These are phyloP conservation scores for Phalloptychus januarius DNA, from an alignment of 2,797 vertebrate genomes.

Conservation along the genomic window DNA sequence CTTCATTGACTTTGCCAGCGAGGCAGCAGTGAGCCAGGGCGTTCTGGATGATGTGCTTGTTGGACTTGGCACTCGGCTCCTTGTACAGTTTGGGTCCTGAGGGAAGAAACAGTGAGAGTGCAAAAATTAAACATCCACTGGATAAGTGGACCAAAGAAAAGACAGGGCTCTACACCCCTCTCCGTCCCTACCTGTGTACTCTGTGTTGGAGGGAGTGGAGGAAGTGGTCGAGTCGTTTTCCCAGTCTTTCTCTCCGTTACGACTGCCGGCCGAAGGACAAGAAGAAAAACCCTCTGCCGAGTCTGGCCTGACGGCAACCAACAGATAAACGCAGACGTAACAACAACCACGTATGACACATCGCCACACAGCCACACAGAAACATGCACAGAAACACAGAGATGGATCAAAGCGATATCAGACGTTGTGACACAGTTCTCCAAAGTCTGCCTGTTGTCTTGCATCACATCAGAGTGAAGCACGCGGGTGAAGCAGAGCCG, in stretches of 20 bases:
- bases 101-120: slow-evolving; percentile 12
- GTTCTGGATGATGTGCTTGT: slow-evolving; percentile 99
- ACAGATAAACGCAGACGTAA: slow-evolving; percentile 35
- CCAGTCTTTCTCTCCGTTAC: slow-evolving; percentile 97
- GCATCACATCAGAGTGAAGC: slow-evolving; percentile 46
- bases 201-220: slow-evolving; percentile 93
- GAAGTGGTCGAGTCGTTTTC: slow-evolving; percentile 96
- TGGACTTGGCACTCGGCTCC: slow-evolving; percentile 98
- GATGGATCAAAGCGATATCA: slow-evolving; percentile 60
- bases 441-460: slow-evolving; percentile 52
- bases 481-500: slow-evolving; percentile 35
- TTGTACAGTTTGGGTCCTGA: slow-evolving; percentile 97
- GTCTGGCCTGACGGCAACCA: slow-evolving; percentile 84
- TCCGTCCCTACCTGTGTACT: slow-evolving; percentile 89
- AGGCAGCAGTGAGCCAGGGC: slow-evolving; percentile 96
- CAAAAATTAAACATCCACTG: slow-evolving; percentile 1
- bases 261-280: slow-evolving; percentile 88
- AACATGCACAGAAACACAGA: slow-evolving; percentile 42
- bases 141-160: background rate
- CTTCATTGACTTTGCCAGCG: slow-evolving; percentile 97
- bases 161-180: background rate
- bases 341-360: background rate
- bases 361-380: slow-evolving; percentile 15
- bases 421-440: slow-evolving; percentile 48
- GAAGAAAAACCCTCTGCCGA: slow-evolving; percentile 93